A percentile compares a stretch with the other conserved stretches of the same genome.
phyloP scores from a whole-genome alignment of 2,797 vertebrate genomes.

The Eupleurogrammus muticus region DNA sequence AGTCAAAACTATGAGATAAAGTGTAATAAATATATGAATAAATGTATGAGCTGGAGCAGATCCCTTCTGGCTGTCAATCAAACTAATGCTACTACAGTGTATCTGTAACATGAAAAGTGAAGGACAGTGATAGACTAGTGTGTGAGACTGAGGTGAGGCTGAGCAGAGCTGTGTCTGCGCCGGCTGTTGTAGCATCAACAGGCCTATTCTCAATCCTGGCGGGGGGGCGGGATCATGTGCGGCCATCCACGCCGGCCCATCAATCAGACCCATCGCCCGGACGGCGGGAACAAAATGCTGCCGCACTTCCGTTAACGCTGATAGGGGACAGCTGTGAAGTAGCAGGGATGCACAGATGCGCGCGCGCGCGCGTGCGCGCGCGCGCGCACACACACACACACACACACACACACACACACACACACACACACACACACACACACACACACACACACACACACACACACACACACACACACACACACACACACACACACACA shows the following conservation, averaged over 20 bases:
- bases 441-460: too few species aligned
- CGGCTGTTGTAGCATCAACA: slow-evolving; percentile 59
- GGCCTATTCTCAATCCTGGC: slow-evolving; percentile 44
- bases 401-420: too few species aligned
- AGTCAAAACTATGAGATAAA: too few species aligned
- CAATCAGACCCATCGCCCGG: slow-evolving; percentile 59
- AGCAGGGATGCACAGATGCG: too few species aligned
- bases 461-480: too few species aligned
- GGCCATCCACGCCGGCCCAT: slow-evolving; percentile 49
- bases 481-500: too few species aligned
- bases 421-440: too few species aligned
- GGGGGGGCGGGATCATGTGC: slow-evolving; percentile 50
- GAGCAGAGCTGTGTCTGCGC: not conserved
- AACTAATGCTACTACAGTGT: slow-evolving; percentile 13
- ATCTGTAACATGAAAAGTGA: not conserved
- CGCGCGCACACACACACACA: too few species aligned
- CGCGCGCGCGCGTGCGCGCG: too few species aligned
- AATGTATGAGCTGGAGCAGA: too few species aligned
- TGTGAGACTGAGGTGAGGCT: not conserved
- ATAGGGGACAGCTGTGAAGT: slow-evolving; percentile 29
- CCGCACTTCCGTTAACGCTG: slow-evolving; percentile 45
- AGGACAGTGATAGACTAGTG: not conserved
- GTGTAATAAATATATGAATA: too few species aligned
- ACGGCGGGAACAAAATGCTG: slow-evolving; percentile 41
- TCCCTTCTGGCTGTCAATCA: not conserved